A percentile compares a stretch with the other conserved stretches of the same genome.
These are phyloP conservation scores for Mesembrinibis cayennensis DNA, from an alignment of 2,113 vertebrate species.

Conservation along the genomic window DNA sequence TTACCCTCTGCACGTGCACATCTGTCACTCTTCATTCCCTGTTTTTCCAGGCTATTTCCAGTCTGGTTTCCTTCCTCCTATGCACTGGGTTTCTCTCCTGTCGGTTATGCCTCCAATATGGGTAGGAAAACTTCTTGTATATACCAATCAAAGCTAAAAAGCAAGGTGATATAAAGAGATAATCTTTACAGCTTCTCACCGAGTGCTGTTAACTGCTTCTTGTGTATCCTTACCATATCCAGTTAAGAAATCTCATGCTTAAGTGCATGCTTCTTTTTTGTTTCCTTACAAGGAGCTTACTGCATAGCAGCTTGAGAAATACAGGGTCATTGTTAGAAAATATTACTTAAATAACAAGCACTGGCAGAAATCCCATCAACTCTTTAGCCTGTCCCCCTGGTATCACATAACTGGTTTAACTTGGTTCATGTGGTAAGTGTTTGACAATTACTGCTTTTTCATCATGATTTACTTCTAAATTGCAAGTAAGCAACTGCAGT, in stretches of 20 bases:
- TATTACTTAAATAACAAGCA: background rate
- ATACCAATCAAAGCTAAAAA: background rate
- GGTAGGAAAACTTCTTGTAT: background rate
- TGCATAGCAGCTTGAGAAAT: background rate
- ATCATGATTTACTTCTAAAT: background rate
- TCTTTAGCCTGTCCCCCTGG: background rate
- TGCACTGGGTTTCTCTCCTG: background rate
- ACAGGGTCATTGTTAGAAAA: slow-evolving; percentile 1
- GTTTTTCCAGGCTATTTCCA: background rate
- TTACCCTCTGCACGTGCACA: background rate
- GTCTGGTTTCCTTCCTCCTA: background rate
- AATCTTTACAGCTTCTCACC: background rate
- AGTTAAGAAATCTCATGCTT: slow-evolving; percentile 1
- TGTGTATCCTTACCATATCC: background rate
- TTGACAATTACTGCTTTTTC: background rate
- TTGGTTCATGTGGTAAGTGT: background rate
- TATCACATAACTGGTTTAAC: background rate
- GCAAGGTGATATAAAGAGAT: background rate
- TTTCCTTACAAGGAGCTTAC: slow-evolving; percentile 38
- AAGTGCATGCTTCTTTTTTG: background rate
- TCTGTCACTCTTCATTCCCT: background rate
- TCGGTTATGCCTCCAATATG: background rate
- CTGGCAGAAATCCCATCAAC: background rate
- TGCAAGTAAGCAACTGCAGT: background rate
- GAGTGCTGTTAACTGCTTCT: background rate